Percentiles rank a stretch among this genome's conserved stretches.
Conservation (phyloP, 2,797 vertebrate species). For the Caiman crocodilus region DNA sequence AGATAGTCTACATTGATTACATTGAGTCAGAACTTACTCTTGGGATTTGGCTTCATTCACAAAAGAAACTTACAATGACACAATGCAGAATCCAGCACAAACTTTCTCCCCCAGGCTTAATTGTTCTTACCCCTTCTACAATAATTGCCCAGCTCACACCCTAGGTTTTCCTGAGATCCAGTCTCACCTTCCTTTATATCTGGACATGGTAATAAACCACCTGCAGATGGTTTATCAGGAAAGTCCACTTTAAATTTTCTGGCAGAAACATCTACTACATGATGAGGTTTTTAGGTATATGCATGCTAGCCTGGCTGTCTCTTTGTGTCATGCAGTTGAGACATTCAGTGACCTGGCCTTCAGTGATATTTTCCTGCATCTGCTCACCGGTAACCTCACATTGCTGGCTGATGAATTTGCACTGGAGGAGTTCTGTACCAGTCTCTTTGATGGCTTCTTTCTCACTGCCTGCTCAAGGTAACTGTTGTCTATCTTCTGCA, state of each 20-base stretch:
- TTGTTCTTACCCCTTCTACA: background rate
- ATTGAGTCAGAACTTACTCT: background rate
- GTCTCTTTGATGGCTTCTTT: slow-evolving; percentile 94
- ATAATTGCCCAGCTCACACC: background rate
- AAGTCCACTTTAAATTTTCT: background rate
- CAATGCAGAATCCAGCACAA: background rate
- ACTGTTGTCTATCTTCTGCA: background rate
- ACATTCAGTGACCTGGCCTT: slow-evolving; percentile 95
- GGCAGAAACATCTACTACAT: background rate
- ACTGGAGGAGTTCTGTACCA: slow-evolving; percentile 92
- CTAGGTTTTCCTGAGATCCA: background rate
- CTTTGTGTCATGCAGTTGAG: slow-evolving; percentile 83
- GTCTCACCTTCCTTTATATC: background rate
- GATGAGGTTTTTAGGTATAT: background rate
- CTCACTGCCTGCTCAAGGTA: slow-evolving; percentile 93
- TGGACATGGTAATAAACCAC: background rate
- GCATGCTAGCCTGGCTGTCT: background rate
- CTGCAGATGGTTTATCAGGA: background rate
- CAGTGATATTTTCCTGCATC: slow-evolving; percentile 95
- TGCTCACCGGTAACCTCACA: slow-evolving; percentile 93
- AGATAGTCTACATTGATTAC: background rate
- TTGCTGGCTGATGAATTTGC: slow-evolving; percentile 94
- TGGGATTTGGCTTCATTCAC: background rate
- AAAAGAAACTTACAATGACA: background rate
- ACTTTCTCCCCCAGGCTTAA: background rate